A percentile compares a stretch with the other conserved stretches of the same genome.
phyloP scores from a whole-genome alignment of 2,113 vertebrate species.

The Rhizomys pruinosus region DNA sequence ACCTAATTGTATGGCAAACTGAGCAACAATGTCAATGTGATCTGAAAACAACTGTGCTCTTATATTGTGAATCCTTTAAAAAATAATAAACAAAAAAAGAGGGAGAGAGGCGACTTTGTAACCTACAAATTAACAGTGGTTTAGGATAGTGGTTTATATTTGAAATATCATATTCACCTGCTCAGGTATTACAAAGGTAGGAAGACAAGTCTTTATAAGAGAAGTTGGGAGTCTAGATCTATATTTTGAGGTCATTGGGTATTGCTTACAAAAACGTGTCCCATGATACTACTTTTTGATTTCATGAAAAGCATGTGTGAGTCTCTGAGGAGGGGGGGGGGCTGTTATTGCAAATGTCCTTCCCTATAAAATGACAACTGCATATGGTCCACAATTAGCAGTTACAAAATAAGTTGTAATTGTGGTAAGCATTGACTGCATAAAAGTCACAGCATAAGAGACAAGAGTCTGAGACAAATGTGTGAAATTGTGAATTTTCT shows the following conservation, averaged over 20 bases:
- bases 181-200: not conserved
- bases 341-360: not conserved
- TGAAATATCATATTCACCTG: not conserved
- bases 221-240: not conserved
- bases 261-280: not conserved
- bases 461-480: not conserved
- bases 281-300: not conserved
- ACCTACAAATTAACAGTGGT: not conserved
- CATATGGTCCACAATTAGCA: not conserved
- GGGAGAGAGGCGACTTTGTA: not conserved
- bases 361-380: not conserved
- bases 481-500: constrained; percentile 22
- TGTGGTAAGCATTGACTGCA: not conserved
- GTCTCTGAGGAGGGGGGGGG: not conserved
- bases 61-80: too few relatives aligned
- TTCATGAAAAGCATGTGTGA: not conserved
- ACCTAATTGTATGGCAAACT: too few relatives aligned
- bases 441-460: constrained; percentile 13
- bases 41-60: too few relatives aligned
- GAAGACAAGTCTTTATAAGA: not conserved
- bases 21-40: too few relatives aligned
- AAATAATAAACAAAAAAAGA: too few relatives aligned
- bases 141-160: not conserved
- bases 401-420: constrained; percentile 39
- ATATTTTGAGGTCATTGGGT: constrained; percentile 17